Conservation (phyloP, 2,113 vertebrate species). For the Phylloscopus trochiloides region DNA sequence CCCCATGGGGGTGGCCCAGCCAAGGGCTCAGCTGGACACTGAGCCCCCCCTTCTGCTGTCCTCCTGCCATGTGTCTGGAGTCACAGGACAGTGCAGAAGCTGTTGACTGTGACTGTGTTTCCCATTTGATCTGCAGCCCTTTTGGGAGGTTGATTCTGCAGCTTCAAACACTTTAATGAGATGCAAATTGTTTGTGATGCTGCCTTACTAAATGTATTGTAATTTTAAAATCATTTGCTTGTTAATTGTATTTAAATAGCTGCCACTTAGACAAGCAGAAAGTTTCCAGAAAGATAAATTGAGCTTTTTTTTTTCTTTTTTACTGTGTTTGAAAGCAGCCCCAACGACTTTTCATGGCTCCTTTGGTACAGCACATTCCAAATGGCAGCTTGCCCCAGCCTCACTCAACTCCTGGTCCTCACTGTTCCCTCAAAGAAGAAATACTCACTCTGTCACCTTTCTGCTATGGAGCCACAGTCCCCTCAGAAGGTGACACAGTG, state of each 20-base stretch:
- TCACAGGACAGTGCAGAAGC: background rate
- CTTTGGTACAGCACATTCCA: constrained; percentile 19
- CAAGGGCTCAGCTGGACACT: background rate
- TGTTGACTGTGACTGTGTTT: background rate
- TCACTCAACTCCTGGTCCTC: background rate
- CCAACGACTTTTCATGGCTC: constrained; percentile 47
- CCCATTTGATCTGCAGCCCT: background rate
- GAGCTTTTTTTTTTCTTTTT: background rate
- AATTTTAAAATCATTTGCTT: constrained; percentile 73
- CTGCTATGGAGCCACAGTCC: rapidly evolving
- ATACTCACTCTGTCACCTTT: background rate
- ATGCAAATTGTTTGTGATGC: constrained; percentile 67
- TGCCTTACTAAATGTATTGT: constrained; percentile 70
- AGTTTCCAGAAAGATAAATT: constrained; percentile 56
- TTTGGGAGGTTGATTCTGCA: constrained; percentile 31
- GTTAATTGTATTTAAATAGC: constrained; percentile 77
- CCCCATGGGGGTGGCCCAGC: background rate
- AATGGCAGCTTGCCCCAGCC: background rate
- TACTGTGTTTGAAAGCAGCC: constrained; percentile 24
- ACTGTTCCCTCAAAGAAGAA: background rate
- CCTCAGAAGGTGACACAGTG: background rate
- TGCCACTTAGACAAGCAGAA: constrained; percentile 60
- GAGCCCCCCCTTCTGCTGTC: rapidly evolving
- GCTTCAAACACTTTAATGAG: constrained; percentile 62
- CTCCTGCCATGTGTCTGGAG: rapidly evolving